phyloP scores from a whole-genome alignment of 2,797 vertebrate species.

The Yasuhikotakia modesta region DNA sequence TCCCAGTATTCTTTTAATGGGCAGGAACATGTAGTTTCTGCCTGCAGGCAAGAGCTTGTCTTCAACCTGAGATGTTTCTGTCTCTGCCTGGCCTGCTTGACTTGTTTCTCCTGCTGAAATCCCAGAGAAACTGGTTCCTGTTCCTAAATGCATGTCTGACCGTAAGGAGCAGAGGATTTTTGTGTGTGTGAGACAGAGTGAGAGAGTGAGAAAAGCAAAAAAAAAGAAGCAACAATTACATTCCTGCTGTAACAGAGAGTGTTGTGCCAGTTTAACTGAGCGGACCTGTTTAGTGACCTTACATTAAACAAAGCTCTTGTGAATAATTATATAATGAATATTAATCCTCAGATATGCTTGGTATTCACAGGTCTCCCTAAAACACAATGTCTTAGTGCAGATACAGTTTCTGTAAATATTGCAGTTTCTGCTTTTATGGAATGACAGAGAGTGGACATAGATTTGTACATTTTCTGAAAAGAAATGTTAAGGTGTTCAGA shows the following conservation, averaged over 20 bases:
- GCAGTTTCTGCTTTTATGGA: not conserved
- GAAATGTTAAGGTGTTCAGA: not conserved
- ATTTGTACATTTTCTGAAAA: not conserved
- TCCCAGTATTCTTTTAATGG: slow-evolving; percentile 35
- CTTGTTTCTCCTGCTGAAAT: slow-evolving; percentile 51
- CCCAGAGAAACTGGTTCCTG: slow-evolving; percentile 56
- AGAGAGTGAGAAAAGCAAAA: not conserved
- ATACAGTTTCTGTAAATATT: slow-evolving; percentile 16
- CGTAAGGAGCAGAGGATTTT: slow-evolving; percentile 1
- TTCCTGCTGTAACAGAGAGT: slow-evolving; percentile 46
- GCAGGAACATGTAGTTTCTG: slow-evolving; percentile 51
- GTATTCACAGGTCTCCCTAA: not conserved
- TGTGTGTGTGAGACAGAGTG: slow-evolving; percentile 17
- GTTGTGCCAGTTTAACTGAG: not conserved
- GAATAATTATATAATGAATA: slow-evolving; percentile 2
- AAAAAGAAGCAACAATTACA: slow-evolving; percentile 16
- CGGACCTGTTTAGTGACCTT: slow-evolving; percentile 20
- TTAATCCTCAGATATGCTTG: slow-evolving; percentile 20
- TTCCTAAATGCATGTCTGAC: slow-evolving; percentile 40
- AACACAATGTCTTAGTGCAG: not conserved
- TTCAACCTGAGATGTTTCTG: slow-evolving; percentile 25
- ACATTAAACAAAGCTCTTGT: slow-evolving; percentile 15
- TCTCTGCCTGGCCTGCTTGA: slow-evolving; percentile 52
- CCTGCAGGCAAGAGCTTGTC: slow-evolving; percentile 50
- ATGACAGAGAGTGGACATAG: not conserved